A percentile compares a stretch with the other conserved stretches of the same genome.
Evolutionary conservation across 2,113 vertebrate species (phyloP).

Genomic region (Panthera uncia): DNA sequence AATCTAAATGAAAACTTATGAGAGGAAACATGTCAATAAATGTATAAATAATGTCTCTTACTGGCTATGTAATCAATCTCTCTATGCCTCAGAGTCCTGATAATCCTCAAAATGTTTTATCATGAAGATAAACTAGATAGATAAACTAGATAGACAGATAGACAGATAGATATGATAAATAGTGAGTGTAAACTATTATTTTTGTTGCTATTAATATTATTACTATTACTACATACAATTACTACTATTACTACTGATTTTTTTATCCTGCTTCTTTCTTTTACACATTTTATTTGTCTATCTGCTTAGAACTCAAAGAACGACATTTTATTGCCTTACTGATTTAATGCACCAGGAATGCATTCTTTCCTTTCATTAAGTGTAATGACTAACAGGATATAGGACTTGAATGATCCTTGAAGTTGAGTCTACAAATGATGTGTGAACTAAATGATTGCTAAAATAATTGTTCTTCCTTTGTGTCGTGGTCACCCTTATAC

Average conservation of each 20-base stretch:
- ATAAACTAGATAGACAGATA: neutral
- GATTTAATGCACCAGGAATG: neutral
- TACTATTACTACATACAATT: neutral
- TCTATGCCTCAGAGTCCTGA: neutral
- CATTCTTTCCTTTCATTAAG: neutral
- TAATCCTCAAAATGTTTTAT: neutral
- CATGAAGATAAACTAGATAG: neutral
- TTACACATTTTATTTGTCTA: neutral
- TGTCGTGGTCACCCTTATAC: neutral
- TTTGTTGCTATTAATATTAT: neutral
- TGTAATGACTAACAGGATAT: neutral
- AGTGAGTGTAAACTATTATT: neutral
- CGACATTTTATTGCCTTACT: neutral
- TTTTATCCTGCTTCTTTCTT: neutral
- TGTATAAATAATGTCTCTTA: constrained; percentile 43
- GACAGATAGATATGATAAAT: neutral
- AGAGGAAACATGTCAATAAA: neutral
- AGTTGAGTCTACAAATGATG: neutral
- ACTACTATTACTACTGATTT: neutral
- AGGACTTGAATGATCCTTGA: neutral
- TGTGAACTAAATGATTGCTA: neutral
- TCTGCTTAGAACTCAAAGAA: neutral
- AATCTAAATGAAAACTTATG: constrained; percentile 50
- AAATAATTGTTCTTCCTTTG: neutral
- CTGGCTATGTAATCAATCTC: neutral